Conservation (phyloP, 2,113 vertebrate genomes). For the Phaethornis superciliosus region DNA sequence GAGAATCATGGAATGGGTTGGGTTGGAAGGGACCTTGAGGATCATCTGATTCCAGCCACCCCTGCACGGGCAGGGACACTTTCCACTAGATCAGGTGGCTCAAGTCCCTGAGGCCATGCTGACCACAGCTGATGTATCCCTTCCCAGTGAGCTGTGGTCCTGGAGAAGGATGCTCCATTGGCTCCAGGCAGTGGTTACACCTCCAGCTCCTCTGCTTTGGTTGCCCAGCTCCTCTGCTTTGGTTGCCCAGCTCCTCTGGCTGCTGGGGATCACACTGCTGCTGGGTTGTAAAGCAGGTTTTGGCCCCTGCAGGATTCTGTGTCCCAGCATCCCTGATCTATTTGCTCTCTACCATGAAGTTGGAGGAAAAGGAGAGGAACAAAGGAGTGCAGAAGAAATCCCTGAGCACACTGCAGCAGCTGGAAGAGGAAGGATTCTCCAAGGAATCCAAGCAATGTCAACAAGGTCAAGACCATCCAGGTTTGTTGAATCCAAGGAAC, state of each 20-base stretch:
- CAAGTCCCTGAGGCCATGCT: background rate
- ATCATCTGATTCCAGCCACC: no score
- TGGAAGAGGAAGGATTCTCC: constrained; percentile 15
- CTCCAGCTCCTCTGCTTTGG: background rate
- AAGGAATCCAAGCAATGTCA: background rate
- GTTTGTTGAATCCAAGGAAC: background rate
- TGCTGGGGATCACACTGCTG: background rate
- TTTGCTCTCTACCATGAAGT: background rate
- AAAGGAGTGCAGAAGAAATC: constrained; percentile 64
- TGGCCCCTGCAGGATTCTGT: accelerated
- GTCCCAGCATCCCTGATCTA: background rate
- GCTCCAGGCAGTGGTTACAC: background rate
- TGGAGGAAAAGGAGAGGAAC: constrained; percentile 71
- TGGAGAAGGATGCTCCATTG: background rate
- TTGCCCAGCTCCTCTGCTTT: background rate
- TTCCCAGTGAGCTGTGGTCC: background rate
- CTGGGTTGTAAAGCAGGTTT: no score
- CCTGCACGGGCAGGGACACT: no score
- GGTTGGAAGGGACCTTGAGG: no score
- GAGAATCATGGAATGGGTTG: no score
- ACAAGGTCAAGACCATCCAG: background rate
- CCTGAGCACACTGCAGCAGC: constrained; percentile 47
- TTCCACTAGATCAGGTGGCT: no score
- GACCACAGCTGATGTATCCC: background rate
- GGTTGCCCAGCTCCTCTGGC: background rate